phyloP scores from a whole-genome alignment of 2,888 invertebrate species.

The Apamea monoglypha region DNA sequence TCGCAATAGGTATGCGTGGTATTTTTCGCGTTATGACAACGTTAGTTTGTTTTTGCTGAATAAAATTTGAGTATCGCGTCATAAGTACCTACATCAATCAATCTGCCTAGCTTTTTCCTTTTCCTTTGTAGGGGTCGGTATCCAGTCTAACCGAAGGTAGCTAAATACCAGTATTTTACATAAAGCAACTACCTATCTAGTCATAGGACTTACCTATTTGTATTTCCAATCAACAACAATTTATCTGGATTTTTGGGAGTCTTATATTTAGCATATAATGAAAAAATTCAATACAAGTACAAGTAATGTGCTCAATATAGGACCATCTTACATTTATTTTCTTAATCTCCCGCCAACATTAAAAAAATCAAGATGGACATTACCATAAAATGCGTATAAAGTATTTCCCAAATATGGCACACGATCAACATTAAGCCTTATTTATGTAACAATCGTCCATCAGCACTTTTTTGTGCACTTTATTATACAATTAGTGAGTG shows the following conservation, averaged over 20 bases:
- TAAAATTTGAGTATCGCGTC: not conserved
- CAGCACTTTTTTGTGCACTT: slow-evolving; percentile 24
- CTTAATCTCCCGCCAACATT: not conserved
- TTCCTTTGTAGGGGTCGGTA: too few species aligned
- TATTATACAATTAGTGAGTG: slow-evolving; percentile 31
- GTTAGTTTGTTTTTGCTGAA: not conserved
- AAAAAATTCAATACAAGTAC: too few species aligned
- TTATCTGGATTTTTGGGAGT: not conserved
- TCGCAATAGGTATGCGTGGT: not conserved
- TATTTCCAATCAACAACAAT: not conserved
- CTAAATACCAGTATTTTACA: too few species aligned
- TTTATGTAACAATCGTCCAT: slow-evolving; percentile 12
- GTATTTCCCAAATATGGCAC: not conserved
- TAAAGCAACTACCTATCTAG: too few species aligned
- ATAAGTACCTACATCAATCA: too few species aligned
- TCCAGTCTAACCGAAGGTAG: too few species aligned
- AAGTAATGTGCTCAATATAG: too few species aligned
- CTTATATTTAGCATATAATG: not conserved
- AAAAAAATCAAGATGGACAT: not conserved
- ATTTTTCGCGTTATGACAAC: not conserved
- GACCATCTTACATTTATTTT: not conserved
- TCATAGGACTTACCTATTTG: not conserved
- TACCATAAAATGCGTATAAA: not conserved
- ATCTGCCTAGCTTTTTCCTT: too few species aligned
- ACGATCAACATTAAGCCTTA: slow-evolving; percentile 6